A percentile compares a stretch with the other conserved stretches of the same genome.
These are phyloP conservation scores for Lordiphosa mommai DNA, from an alignment of 1,140 invertebrate genomes.

Conservation along the genomic window DNA sequence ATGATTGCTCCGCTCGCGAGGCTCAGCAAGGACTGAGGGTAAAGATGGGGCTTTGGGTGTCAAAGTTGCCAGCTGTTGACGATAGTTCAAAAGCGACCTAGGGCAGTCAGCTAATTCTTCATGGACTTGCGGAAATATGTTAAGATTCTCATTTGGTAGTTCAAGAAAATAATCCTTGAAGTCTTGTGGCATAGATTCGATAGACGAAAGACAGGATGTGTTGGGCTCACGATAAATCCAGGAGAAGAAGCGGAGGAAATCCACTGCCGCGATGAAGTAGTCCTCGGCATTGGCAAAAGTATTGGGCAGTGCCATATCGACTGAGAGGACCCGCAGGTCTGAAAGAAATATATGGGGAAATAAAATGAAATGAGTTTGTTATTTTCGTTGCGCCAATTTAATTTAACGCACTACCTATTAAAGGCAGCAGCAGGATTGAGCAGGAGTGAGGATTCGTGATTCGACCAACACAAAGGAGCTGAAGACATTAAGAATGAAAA, in stretches of 20 bases:
- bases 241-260: constrained; percentile 82
- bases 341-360: constrained; percentile 19
- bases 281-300: constrained; percentile 49
- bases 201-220: constrained; percentile 83
- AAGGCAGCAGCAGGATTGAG: too few species aligned
- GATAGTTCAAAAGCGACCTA: constrained; percentile 21
- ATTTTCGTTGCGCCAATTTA: too few species aligned
- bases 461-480: too few species aligned
- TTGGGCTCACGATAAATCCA: constrained; percentile 86
- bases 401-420: too few species aligned
- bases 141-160: constrained; percentile 79
- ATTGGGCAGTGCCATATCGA: constrained; percentile 41
- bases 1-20: constrained; percentile 79
- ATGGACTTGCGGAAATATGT: constrained; percentile 50
- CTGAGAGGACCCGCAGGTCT: constrained; percentile 2
- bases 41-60: constrained; percentile 46
- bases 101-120: constrained; percentile 19
- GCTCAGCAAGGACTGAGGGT: not conserved
- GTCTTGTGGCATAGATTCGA: constrained; percentile 81
- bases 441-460: too few species aligned
- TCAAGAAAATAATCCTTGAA: constrained; percentile 80
- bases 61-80: constrained; percentile 20
- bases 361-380: too few species aligned
- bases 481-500: too few species aligned
- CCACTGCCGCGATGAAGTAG: constrained; percentile 82